Percentiles rank a stretch among this genome's conserved stretches.
Conservation (phyloP, 2,113 vertebrate species). For the Catharus minimus region DNA sequence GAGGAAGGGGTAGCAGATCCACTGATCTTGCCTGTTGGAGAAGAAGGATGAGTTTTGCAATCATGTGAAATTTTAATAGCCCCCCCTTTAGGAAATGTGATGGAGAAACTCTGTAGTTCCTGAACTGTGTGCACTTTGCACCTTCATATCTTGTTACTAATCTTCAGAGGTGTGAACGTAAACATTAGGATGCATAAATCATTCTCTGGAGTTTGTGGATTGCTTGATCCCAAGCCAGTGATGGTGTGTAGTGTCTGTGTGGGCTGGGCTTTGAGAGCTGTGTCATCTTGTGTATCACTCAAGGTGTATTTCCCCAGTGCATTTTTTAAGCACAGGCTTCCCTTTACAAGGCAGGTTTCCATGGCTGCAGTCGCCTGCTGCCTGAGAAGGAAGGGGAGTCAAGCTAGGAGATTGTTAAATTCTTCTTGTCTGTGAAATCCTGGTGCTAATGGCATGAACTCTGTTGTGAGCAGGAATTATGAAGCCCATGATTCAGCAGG, state of each 20-base stretch:
- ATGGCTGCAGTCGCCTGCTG: neutral
- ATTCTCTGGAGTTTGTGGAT: neutral
- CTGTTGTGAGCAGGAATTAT: constrained; percentile 79
- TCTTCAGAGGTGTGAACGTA: neutral
- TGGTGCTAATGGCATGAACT: constrained; percentile 11
- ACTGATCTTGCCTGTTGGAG: neutral
- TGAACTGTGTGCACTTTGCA: neutral
- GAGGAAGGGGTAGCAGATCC: neutral
- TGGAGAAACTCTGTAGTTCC: neutral
- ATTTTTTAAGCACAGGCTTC: neutral
- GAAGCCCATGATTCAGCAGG: constrained; percentile 89
- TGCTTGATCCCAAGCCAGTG: neutral
- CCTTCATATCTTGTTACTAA: neutral
- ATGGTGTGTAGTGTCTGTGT: neutral
- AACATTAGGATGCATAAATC: neutral
- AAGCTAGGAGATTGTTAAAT: neutral
- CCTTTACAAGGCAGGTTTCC: neutral
- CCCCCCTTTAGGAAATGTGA: neutral
- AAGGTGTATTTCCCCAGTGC: neutral
- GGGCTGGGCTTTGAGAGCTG: neutral
- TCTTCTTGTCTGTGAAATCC: neutral
- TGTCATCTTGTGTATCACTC: neutral
- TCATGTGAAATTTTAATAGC: neutral
- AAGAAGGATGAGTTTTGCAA: neutral
- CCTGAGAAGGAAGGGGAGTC: neutral